A percentile compares a stretch with the other conserved stretches of the same genome.
These are phyloP conservation scores for Tetraodon nigroviridis DNA, from an alignment of 2,113 vertebrate genomes.

Conservation along the genomic window DNA sequence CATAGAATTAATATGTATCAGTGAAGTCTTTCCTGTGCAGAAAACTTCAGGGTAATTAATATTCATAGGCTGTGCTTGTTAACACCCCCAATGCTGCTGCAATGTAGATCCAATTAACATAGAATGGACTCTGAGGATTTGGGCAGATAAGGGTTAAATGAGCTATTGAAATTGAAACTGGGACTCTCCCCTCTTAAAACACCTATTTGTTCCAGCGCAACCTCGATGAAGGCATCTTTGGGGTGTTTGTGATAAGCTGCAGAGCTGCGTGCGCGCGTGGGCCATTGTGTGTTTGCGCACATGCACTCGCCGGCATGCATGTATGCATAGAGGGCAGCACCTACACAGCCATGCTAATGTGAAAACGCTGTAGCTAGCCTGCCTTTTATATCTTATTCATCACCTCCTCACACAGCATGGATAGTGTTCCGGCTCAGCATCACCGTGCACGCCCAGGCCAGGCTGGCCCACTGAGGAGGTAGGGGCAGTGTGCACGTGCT, in stretches of 20 bases:
- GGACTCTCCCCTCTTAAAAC: conserved; percentile 72
- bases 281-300: no score
- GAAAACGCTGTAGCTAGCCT: conserved; percentile 82
- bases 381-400: conserved; percentile 93
- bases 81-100: conserved; percentile 82
- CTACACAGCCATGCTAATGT: conserved; percentile 74
- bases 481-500: no score
- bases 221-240: conserved; percentile 59
- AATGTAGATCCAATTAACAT: conserved; percentile 79
- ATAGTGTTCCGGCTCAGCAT: conserved; percentile 79
- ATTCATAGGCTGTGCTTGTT: conserved; percentile 89
- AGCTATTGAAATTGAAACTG: conserved; percentile 75
- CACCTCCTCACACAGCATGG: conserved; percentile 76
- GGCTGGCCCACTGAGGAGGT: conserved; percentile 41
- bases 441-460: conserved; percentile 51
- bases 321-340: conserved; percentile 39
- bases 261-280: conserved; percentile 2
- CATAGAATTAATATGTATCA: conserved; percentile 89
- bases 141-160: conserved; percentile 83
- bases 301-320: conserved; percentile 32
- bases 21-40: conserved; percentile 79
- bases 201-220: conserved; percentile 75
- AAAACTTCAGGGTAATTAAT: conserved; percentile 90
- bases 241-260: conserved; percentile 6
- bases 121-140: conserved; percentile 80